A percentile compares a stretch with the other conserved stretches of the same genome.
Conservation (phyloP, 2,797 vertebrate species). For the Sciurus vulgaris region DNA sequence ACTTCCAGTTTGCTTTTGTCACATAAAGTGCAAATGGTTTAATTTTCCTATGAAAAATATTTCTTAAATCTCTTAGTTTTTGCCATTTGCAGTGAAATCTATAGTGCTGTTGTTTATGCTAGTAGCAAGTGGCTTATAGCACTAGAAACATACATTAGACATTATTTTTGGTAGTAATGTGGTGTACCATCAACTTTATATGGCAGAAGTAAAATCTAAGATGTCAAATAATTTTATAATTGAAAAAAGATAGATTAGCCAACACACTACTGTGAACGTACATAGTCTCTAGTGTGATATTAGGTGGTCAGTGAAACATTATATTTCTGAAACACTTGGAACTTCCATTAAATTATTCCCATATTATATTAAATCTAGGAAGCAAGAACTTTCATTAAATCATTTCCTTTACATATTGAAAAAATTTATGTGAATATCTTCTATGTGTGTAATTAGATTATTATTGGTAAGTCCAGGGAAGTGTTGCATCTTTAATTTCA, state of each 20-base stretch:
- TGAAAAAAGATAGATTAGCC: background rate
- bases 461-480: background rate
- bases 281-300: background rate
- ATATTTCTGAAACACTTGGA: background rate
- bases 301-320: background rate
- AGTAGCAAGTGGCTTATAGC: background rate
- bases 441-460: background rate
- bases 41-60: background rate
- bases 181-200: background rate
- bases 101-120: background rate
- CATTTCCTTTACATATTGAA: background rate
- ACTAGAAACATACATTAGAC: background rate
- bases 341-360: background rate
- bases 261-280: background rate
- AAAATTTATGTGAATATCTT: background rate
- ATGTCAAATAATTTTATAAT: background rate
- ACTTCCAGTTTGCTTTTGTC: background rate
- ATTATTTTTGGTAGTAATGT: background rate
- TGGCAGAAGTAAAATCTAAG: slow-evolving; percentile 17
- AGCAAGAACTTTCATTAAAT: background rate
- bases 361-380: background rate
- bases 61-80: slow-evolving; percentile 40
- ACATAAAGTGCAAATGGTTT: background rate
- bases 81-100: background rate
- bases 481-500: background rate